Conservation (phyloP, 2,888 invertebrate genomes). For the Clanis bilineata region DNA sequence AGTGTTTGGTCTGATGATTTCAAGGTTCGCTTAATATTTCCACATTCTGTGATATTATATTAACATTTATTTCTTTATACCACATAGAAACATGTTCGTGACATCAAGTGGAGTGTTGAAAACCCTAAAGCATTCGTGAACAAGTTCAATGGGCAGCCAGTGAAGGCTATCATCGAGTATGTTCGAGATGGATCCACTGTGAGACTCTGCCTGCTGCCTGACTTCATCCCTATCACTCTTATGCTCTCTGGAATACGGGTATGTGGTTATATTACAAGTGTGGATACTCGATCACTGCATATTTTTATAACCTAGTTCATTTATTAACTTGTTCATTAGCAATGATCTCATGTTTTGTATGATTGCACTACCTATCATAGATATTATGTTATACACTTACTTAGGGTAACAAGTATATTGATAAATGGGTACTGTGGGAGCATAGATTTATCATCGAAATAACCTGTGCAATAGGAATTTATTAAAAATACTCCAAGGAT, state of each 20-base stretch:
- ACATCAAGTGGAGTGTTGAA: slow-evolving; percentile 94
- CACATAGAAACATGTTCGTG: slow-evolving; percentile 87
- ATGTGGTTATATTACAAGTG: slow-evolving; percentile 47
- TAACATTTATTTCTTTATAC: slow-evolving; percentile 12
- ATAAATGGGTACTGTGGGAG: too few species aligned
- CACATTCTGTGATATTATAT: not conserved
- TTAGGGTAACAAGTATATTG: too few species aligned
- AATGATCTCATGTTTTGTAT: too few species aligned
- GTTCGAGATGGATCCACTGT: slow-evolving; percentile 98
- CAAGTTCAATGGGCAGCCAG: slow-evolving; percentile 91
- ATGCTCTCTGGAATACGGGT: slow-evolving; percentile 97
- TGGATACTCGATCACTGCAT: not conserved
- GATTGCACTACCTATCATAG: too few species aligned
- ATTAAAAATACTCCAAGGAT: too few species aligned
- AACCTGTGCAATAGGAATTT: too few species aligned
- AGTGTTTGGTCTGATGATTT: too few species aligned
- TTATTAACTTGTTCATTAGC: too few species aligned
- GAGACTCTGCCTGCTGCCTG: slow-evolving; percentile 94
- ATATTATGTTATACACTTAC: too few species aligned
- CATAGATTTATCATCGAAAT: too few species aligned
- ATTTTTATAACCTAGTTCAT: too few species aligned
- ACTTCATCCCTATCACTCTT: slow-evolving; percentile 94
- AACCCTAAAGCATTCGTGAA: slow-evolving; percentile 88
- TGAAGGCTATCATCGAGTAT: slow-evolving; percentile 97
- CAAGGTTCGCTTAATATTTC: not conserved